Conservation (phyloP, 2,888 invertebrate species). For the Emmelina monodactyla region DNA sequence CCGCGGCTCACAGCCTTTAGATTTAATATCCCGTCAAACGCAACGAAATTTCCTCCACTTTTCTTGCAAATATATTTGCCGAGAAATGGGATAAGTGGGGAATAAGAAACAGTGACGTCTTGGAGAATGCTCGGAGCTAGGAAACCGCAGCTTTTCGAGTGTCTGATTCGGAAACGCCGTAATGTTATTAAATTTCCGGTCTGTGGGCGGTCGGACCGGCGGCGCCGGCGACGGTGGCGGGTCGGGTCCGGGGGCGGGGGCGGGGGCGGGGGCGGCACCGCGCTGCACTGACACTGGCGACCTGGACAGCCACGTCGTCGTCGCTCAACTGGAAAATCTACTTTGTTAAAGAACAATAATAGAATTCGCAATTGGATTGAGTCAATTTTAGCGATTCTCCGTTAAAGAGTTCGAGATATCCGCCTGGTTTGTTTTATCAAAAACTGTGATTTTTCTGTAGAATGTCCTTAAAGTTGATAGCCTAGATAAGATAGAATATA, state of each 20-base stretch:
- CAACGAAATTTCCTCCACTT: neutral
- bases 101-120: neutral
- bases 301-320: neutral
- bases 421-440: no score
- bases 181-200: neutral
- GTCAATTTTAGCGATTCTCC: no score
- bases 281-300: neutral
- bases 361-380: no score
- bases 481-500: no score
- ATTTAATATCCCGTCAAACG: slow-evolving; percentile 1
- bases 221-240: no score
- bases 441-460: no score
- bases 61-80: neutral
- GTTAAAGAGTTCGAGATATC: no score
- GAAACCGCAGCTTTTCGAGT: neutral
- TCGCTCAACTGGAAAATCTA: neutral
- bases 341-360: no score
- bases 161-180: neutral
- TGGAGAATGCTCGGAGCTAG: neutral
- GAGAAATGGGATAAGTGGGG: neutral
- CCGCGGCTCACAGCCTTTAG: neutral
- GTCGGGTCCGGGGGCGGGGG: no score
- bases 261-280: no score
- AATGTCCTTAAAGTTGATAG: no score
- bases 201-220: no score